phyloP scores from a whole-genome alignment of 2,113 vertebrate species.

The Bucco capensis region DNA sequence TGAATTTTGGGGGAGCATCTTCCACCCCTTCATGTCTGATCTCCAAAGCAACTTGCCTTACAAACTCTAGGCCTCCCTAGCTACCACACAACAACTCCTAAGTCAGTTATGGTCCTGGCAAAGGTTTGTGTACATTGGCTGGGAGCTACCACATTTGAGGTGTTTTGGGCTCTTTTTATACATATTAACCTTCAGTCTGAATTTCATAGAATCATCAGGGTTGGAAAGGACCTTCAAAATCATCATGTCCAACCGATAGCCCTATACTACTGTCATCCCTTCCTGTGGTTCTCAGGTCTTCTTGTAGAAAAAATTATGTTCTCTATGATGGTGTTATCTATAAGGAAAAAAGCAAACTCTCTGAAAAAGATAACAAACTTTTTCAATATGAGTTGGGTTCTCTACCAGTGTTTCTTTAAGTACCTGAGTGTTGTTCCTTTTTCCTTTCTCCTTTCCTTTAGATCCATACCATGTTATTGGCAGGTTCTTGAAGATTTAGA shows the following conservation, averaged over 20 bases:
- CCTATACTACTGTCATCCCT: too few species aligned
- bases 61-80: background rate
- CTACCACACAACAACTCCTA: background rate
- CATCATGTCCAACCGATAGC: too few species aligned
- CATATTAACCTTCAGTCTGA: background rate
- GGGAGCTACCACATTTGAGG: background rate
- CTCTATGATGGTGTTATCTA: background rate
- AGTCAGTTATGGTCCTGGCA: constrained; percentile 9
- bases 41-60: background rate
- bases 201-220: too few species aligned
- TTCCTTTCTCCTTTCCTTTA: background rate
- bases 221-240: too few species aligned
- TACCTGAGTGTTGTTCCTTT: background rate
- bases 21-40: background rate
- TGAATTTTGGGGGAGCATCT: background rate
- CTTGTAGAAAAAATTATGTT: background rate
- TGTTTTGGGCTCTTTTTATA: background rate
- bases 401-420: background rate
- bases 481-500: background rate
- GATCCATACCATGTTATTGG: background rate
- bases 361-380: background rate
- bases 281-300: background rate
- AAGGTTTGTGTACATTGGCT: background rate
- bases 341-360: background rate
- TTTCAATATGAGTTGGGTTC: background rate